Evolutionary conservation across 1,140 invertebrate species (phyloP).

Genomic region (Heliconius congener): DNA sequence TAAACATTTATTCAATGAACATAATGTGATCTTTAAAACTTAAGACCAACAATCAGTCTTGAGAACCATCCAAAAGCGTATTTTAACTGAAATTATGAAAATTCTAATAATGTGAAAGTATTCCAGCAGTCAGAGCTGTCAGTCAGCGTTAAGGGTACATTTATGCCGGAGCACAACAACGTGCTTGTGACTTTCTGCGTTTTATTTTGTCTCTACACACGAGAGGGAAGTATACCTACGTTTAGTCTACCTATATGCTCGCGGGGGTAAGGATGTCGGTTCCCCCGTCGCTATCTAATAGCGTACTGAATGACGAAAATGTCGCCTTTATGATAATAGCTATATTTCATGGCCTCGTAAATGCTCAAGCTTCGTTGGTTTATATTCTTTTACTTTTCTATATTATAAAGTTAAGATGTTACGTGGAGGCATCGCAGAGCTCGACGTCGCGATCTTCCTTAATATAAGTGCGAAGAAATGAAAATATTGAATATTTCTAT

Average conservation of each 20-base stretch:
- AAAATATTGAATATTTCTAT: too few relatives aligned
- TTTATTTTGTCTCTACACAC: slow-evolving; percentile 18
- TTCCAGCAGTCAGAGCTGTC: background rate
- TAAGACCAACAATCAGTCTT: too few relatives aligned
- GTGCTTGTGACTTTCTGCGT: slow-evolving; percentile 10
- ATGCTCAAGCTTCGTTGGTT: slow-evolving; percentile 17
- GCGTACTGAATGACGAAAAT: slow-evolving; percentile 57
- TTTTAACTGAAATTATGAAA: slow-evolving; percentile 8
- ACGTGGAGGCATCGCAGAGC: background rate
- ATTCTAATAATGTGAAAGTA: background rate
- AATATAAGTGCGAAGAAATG: too few relatives aligned
- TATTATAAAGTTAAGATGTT: background rate
- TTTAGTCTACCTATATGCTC: background rate
- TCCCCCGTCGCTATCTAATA: slow-evolving; percentile 50
- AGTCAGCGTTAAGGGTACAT: slow-evolving; percentile 4
- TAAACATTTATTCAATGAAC: too few relatives aligned
- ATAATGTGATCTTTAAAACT: too few relatives aligned
- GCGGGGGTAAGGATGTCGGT: slow-evolving; percentile 34
- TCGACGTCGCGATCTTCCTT: too few relatives aligned
- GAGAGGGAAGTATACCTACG: background rate
- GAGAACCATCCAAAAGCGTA: background rate
- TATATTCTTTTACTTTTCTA: slow-evolving; percentile 21
- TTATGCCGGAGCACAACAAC: background rate
- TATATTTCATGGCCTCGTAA: slow-evolving; percentile 64
- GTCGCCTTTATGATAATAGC: slow-evolving; percentile 67